These are phyloP conservation scores for Lysandra bellargus DNA, from an alignment of 2,888 invertebrate genomes.

Conservation along the genomic window DNA sequence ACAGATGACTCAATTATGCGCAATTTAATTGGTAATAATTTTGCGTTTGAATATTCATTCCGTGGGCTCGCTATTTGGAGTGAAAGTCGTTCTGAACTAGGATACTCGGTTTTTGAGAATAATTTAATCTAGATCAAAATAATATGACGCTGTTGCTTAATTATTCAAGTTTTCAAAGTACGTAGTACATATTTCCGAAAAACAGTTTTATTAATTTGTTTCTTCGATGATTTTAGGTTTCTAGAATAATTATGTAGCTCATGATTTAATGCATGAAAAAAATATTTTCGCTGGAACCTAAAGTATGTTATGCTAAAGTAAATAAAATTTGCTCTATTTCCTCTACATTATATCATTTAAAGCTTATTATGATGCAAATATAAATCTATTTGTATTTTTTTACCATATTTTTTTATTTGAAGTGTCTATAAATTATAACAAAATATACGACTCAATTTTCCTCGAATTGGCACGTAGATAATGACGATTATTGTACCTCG, in stretches of 20 bases:
- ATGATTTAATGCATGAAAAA: too few relatives aligned
- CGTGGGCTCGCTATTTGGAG: slow-evolving; percentile 14
- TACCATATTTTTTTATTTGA: neutral
- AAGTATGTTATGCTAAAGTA: neutral
- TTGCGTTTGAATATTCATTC: slow-evolving; percentile 28
- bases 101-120: neutral
- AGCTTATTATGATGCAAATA: too few relatives aligned
- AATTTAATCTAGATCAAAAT: neutral
- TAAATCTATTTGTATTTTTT: too few relatives aligned
- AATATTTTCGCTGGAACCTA: neutral
- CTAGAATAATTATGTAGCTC: too few relatives aligned
- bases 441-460: neutral
- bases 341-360: too few relatives aligned
- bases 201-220: too few relatives aligned
- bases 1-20: slow-evolving; percentile 18
- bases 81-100: slow-evolving; percentile 10
- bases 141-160: neutral
- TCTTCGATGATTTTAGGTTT: too few relatives aligned
- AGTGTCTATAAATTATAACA: too few relatives aligned
- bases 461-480: neutral
- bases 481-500: neutral
- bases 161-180: neutral
- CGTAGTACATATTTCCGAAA: too few relatives aligned
- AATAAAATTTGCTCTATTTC: neutral
- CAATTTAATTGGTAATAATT: slow-evolving; percentile 19